phyloP scores from a whole-genome alignment of 2,888 invertebrate species.

The Apodemia duryi region DNA sequence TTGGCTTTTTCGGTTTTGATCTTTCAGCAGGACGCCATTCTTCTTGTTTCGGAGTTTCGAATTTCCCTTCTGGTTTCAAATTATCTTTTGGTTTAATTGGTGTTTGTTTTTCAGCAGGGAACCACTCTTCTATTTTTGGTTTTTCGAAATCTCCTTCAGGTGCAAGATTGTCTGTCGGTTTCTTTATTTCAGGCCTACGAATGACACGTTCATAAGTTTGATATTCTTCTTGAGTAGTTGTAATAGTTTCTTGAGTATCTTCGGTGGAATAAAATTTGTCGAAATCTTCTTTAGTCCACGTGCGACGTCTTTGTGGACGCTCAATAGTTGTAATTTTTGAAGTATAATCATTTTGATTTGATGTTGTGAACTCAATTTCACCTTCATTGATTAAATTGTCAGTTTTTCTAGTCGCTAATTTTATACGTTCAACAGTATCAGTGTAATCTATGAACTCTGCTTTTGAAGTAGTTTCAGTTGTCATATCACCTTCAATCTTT shows the following conservation, averaged over 20 bases:
- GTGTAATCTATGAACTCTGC: conserved; percentile 84
- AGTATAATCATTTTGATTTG: conserved; percentile 81
- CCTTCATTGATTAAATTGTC: conserved; percentile 85
- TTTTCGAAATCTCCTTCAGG: conserved; percentile 78
- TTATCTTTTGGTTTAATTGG: conserved; percentile 69
- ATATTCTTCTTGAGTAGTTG: conserved; percentile 84
- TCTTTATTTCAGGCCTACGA: conserved; percentile 71
- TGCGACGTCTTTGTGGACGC: conserved; percentile 80
- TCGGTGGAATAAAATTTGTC: conserved; percentile 83
- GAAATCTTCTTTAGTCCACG: conserved; percentile 86
- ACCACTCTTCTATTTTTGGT: conserved; percentile 58
- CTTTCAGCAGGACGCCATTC: conserved; percentile 64
- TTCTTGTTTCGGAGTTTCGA: conserved; percentile 48
- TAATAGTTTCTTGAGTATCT: conserved; percentile 68
- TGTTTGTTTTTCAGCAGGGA: conserved; percentile 67
- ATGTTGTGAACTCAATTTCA: conserved; percentile 83
- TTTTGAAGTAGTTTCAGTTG: conserved; percentile 83
- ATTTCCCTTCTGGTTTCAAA: conserved; percentile 70
- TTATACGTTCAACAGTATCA: conserved; percentile 77
- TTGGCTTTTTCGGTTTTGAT: conserved; percentile 36
- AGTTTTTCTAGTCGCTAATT: conserved; percentile 76
- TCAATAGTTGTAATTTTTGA: conserved; percentile 79
- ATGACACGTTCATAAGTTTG: conserved; percentile 78
- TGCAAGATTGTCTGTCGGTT: conserved; percentile 78
- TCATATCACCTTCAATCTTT: conserved; percentile 86